These are phyloP conservation scores for Leuciscus waleckii DNA, from an alignment of 2,797 vertebrate genomes.

Conservation along the genomic window DNA sequence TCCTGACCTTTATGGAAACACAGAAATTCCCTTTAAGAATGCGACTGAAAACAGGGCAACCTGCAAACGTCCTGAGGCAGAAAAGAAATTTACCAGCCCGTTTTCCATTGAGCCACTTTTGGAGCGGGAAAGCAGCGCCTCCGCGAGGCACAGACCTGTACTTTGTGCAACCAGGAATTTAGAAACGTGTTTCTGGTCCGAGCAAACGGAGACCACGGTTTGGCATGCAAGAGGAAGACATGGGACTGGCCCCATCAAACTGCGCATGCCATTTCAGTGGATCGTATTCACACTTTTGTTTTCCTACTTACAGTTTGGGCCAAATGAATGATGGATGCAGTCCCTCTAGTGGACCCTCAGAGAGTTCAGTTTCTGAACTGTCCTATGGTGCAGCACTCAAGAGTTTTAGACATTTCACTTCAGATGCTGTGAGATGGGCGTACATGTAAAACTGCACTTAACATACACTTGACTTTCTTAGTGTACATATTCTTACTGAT, in stretches of 20 bases:
- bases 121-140: conserved; percentile 11
- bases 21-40: not conserved
- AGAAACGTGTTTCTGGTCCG: not conserved
- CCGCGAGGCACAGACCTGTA: not conserved
- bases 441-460: conserved; percentile 8
- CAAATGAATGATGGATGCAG: not conserved
- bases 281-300: not conserved
- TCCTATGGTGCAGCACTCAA: not conserved
- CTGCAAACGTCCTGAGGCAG: not conserved
- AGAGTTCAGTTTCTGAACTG: not conserved
- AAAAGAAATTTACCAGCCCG: conserved; percentile 9
- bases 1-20: conserved; percentile 1
- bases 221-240: not conserved
- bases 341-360: not conserved
- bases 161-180: not conserved
- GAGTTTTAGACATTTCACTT: not conserved
- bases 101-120: conserved; percentile 34
- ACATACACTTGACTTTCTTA: not conserved
- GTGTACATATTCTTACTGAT: not conserved
- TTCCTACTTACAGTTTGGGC: not conserved
- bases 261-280: not conserved
- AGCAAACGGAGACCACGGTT: not conserved
- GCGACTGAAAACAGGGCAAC: not conserved
- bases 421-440: not conserved
- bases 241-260: not conserved